Base-by-base conservation (phyloP, 1,140 invertebrate genomes). In the Brachionus sp. region DNA sequence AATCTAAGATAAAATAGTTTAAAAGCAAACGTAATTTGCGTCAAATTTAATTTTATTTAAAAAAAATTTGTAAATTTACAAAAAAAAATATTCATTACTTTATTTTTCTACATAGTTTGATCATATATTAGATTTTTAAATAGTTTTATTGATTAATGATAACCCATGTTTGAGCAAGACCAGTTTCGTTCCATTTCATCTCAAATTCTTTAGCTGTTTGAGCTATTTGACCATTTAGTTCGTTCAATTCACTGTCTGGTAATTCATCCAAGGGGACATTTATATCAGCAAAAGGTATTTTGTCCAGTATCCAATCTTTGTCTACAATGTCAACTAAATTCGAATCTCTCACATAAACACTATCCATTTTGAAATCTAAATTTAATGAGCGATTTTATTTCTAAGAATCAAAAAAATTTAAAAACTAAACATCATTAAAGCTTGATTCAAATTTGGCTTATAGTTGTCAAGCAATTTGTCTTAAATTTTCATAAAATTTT, bases 171-270 rank as follows among this genome's bases (percentile, higher is more conserved):
- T 80, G 77, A 57, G 50, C 50, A 2, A 80, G 53, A 42, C 77
- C 77, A 42, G 77, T 80, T 66, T 80, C 77, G 29, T 80, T 66
- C 77, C 77, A 80, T 80, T 80, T 80, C 77, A 62, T 80, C 35
- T 80, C 77, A 10, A 66, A 62, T 44, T 80, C 77, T 80, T 80
- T 80, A 10, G 77, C 50, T 25, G 77, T 62, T 39, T 80, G 50
- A 42, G 62, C 50, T 42, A 66, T 39, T 19, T 80, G 77, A 9
- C 50, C 77, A 66, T 66, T 80, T 39, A 80, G 19, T 23, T 80
- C 77, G 37, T 80, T 80, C 13, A 80, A 44, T n/a, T 80, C 77
- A 5, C 7, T 80, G 25, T 80, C 77, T 29, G 77, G 77, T 25
- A 80, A 42, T 42, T 80, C 77, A n/a, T 80, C 77, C 35, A 62